Base-by-base conservation (phyloP, 2,888 invertebrate species). In the Aromia moschata region DNA sequence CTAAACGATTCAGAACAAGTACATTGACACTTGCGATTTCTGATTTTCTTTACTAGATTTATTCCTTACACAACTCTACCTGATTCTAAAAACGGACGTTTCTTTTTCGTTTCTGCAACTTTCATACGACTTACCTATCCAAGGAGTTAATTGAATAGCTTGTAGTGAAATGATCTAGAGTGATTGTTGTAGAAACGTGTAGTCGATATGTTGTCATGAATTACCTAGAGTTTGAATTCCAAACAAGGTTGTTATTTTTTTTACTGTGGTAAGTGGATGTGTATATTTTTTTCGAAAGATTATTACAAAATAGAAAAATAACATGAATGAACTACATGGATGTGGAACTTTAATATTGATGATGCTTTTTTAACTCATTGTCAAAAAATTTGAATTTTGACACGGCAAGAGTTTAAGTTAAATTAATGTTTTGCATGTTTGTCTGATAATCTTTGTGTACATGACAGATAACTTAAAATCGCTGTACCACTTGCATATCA, bases 101-200 rank as follows among this genome's bases (percentile, higher is more conserved):
- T 36, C 4, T 31, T 46, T 37, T 37, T 54, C 44, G 30, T 54
- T 25, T 17, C 18, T 2, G 15, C 25, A 43, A 53, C 33, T 53
- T 18, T 54, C 54, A 20, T 45, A 45, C 44, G 17, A 36, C 31
- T 18, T 14, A 40, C 37, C 36, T 38, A 37, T 37, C 14, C 10
- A 15, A 20, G 36, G 17, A 37, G 33, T 54, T 38, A 25, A 38
- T 14, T 44, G 38, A 30, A 36, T 37, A 31, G 31, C n/a, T 14
- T 51, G 20, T 18, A 11, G n/a, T 16, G 45, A 1, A 54, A 43
- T 43, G 31, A 54, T 45, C 37, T 33, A 44, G 36, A 54, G 10
- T 37, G 36, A 44, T 54, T 44, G 36, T 44, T 20, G 14, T 44
- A 44, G 43, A 17, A 54, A 1, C 9, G 36, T n/a, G 44, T 37